Percentiles rank a stretch among this genome's conserved stretches.
Evolutionary conservation across 2,797 vertebrate genomes (phyloP).

Genomic region (Masticophis lateralis): DNA sequence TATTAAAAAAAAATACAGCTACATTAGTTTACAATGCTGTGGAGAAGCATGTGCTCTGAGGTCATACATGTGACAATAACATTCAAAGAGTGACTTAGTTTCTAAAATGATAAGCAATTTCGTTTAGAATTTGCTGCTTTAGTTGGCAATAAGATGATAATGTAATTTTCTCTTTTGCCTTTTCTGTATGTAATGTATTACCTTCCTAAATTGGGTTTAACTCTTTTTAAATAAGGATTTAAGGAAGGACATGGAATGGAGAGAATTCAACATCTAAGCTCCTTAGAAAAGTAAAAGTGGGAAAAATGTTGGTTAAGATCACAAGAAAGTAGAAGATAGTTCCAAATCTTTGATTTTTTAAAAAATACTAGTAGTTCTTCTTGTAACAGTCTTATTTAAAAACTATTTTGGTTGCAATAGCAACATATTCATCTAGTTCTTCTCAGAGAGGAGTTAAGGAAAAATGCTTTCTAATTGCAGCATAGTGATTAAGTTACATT

Average conservation of each 20-base stretch:
- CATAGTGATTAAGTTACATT: conserved; percentile 62
- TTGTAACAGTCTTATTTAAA: conserved; percentile 18
- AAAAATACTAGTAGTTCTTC: not conserved
- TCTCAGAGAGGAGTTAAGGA: conserved; percentile 11
- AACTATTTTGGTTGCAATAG: conserved; percentile 28
- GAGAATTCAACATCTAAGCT: conserved; percentile 32
- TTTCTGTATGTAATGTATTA: not conserved
- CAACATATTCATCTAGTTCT: conserved; percentile 34
- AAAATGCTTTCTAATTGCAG: conserved; percentile 37
- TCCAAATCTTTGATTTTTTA: conserved; percentile 29
- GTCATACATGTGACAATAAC: not conserved
- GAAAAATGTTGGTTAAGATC: not conserved
- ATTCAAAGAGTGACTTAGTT: not conserved
- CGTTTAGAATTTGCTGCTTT: not conserved
- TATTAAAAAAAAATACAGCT: not conserved
- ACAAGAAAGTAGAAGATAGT: conserved; percentile 4
- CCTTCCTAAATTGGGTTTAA: conserved; percentile 1
- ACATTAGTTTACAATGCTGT: not conserved
- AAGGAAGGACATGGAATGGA: not conserved
- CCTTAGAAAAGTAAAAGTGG: conserved; percentile 5
- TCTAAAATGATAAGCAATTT: not conserved
- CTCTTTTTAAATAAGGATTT: not conserved
- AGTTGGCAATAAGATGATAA: not conserved
- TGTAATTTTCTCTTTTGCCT: not conserved
- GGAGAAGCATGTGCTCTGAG: not conserved